A percentile compares a stretch with the other conserved stretches of the same genome.
Conservation (phyloP, 2,888 invertebrate species). For the Nomada ruficornis region DNA sequence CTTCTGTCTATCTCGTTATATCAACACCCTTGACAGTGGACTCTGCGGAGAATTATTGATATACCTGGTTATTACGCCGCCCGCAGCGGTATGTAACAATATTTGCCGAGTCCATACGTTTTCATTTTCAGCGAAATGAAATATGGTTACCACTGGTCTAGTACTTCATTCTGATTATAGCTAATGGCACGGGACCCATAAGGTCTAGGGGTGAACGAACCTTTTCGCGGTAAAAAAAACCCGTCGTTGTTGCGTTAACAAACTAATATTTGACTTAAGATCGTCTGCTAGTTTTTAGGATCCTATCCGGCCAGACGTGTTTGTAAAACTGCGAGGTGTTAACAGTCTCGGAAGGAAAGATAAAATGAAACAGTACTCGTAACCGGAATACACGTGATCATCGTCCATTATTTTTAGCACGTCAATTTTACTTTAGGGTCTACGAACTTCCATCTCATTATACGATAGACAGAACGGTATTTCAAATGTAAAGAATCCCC, state of each 20-base stretch:
- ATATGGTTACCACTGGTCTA: not conserved
- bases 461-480: not conserved
- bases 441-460: not conserved
- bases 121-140: constrained; percentile 24
- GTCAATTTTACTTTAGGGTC: not conserved
- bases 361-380: constrained; percentile 23
- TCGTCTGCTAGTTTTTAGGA: constrained; percentile 34
- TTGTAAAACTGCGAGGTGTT: constrained; percentile 42
- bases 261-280: constrained; percentile 65
- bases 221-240: constrained; percentile 43
- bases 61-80: constrained; percentile 7
- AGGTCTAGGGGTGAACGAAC: constrained; percentile 63
- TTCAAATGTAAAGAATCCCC: too few species aligned
- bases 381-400: constrained; percentile 17
- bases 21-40: not conserved
- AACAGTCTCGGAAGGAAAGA: constrained; percentile 28
- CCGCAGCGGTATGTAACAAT: not conserved
- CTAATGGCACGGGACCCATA: constrained; percentile 10
- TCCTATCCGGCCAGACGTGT: constrained; percentile 25
- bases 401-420: constrained; percentile 6
- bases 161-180: not conserved
- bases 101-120: constrained; percentile 9
- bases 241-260: constrained; percentile 39
- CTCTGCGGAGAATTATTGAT: constrained; percentile 11
- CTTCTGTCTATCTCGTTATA: not conserved